Evolutionary conservation across 2,797 vertebrate genomes (phyloP), one percentile per base, ranked within the genome.

Genomic region (Catamblyrhynchus diadema): DNA sequence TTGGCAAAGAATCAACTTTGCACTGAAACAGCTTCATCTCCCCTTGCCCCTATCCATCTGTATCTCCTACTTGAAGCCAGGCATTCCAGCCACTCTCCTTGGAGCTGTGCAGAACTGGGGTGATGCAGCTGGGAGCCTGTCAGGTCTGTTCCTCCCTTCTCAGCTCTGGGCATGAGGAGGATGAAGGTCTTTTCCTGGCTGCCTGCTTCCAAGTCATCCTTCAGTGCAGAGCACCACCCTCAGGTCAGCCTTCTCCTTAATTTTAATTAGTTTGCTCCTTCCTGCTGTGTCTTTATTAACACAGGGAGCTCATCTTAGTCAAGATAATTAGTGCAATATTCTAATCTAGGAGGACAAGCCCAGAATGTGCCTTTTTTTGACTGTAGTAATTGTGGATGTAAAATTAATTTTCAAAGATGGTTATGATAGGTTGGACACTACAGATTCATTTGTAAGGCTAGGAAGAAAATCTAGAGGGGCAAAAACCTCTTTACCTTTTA

Each of bases 261-360:
- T 81, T 86, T 94, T 72, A 41, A 48, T 69, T 73, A 86, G 71
- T 44, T 41, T 67, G n/a, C 28, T 75, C 59, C 54, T 73, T 92
- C 88, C 37, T 50, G 17, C 64, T 72, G 37, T 73, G 70, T 94
- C 57, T 80, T 59, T 66, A 64, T 89, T 70, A 88, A 79, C 45
- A 35, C 57, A 79, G 48, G 73, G 60, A 96, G 66, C 25, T 87
- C 41, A 15, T 59, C 91, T 96, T 77, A 90, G 83, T 77, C 57
- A 37, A 75, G 54, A 33, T 70, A 71, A 80, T 62, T 92, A 94
- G 70, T 60, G 64, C 51, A 88, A 47, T 93, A 62, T 88, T 89
- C 47, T 64, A 70, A 53, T 78, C 32, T 74, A 80, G 95, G 53
- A 88, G 54, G 69, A 67, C 73, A 90, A 96, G 69, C 83, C 56